phyloP scores from a whole-genome alignment of 2,888 invertebrate genomes.

The Eledona agricola region DNA sequence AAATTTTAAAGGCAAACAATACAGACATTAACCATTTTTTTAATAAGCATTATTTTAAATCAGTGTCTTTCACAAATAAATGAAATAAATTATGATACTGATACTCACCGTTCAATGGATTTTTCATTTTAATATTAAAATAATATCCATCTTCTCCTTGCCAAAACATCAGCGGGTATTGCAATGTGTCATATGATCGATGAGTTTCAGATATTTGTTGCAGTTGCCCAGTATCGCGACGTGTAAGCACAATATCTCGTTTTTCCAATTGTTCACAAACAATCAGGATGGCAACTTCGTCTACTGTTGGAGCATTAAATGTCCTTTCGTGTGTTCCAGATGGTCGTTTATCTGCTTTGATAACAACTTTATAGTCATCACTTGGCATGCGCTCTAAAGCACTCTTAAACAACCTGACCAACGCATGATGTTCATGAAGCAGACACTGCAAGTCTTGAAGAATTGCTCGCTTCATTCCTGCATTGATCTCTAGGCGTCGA shows the following conservation, averaged over 20 bases:
- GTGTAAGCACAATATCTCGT: constrained; percentile 52
- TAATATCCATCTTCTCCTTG: constrained; percentile 39
- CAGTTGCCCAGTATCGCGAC: constrained; percentile 40
- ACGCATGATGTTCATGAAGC: constrained; percentile 48
- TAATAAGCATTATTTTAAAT: constrained; percentile 2
- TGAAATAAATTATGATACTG: constrained; percentile 17
- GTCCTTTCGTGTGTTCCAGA: constrained; percentile 48
- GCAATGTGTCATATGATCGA: constrained; percentile 13
- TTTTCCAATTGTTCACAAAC: constrained; percentile 51
- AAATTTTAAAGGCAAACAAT: constrained; percentile 5
- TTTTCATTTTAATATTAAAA: constrained; percentile 42
- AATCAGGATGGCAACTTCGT: constrained; percentile 56
- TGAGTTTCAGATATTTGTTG: constrained; percentile 49
- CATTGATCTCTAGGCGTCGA: constrained; percentile 15
- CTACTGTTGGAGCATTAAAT: constrained; percentile 55
- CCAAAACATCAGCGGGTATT: constrained; percentile 28
- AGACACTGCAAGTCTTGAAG: constrained; percentile 37
- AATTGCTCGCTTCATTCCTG: constrained; percentile 46
- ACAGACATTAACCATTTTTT: constrained; percentile 38
- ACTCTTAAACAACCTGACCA: constrained; percentile 51
- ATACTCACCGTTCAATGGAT: constrained; percentile 41
- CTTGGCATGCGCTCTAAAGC: constrained; percentile 50
- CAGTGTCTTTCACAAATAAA: constrained; percentile 2
- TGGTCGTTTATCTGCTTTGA: constrained; percentile 54
- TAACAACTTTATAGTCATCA: constrained; percentile 53